phyloP scores from a whole-genome alignment of 2,888 invertebrate genomes.

The Orgyia antiqua region DNA sequence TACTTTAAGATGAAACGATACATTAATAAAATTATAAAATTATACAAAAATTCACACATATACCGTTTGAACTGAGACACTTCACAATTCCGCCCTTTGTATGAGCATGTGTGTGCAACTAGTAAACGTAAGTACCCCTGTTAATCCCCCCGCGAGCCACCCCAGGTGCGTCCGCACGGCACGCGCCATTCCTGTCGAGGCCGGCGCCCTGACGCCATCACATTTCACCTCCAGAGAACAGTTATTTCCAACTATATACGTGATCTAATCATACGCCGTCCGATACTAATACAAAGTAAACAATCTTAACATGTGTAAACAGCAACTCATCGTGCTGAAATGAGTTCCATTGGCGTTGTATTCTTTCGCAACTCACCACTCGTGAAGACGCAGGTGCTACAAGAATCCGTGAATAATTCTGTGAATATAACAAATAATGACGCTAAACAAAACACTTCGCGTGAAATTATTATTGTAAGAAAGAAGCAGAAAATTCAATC shows the following conservation, averaged over 20 bases:
- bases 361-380: slow-evolving; percentile 78
- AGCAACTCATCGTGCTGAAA: slow-evolving; percentile 53
- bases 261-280: slow-evolving; percentile 36
- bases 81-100: slow-evolving; percentile 65
- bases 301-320: slow-evolving; percentile 61
- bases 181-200: slow-evolving; percentile 74
- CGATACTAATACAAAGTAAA: slow-evolving; percentile 48
- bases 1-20: too few relatives aligned
- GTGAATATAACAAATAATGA: slow-evolving; percentile 73
- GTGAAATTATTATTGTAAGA: slow-evolving; percentile 75
- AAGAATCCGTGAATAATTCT: slow-evolving; percentile 80
- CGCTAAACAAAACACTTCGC: slow-evolving; percentile 48
- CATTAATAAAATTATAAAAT: too few relatives aligned
- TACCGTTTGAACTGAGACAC: slow-evolving; percentile 41
- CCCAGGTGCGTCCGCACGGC: slow-evolving; percentile 72
- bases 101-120: slow-evolving; percentile 76
- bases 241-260: slow-evolving; percentile 38
- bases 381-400: slow-evolving; percentile 81
- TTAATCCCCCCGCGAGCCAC: slow-evolving; percentile 70
- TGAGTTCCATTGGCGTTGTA: slow-evolving; percentile 79
- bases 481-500: slow-evolving; percentile 69
- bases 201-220: slow-evolving; percentile 72
- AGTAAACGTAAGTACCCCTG: slow-evolving; percentile 76
- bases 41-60: too few relatives aligned
- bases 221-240: slow-evolving; percentile 31